These are phyloP conservation scores for Leptogaster cylindrica DNA, from an alignment of 2,888 invertebrate species.

Conservation along the genomic window DNA sequence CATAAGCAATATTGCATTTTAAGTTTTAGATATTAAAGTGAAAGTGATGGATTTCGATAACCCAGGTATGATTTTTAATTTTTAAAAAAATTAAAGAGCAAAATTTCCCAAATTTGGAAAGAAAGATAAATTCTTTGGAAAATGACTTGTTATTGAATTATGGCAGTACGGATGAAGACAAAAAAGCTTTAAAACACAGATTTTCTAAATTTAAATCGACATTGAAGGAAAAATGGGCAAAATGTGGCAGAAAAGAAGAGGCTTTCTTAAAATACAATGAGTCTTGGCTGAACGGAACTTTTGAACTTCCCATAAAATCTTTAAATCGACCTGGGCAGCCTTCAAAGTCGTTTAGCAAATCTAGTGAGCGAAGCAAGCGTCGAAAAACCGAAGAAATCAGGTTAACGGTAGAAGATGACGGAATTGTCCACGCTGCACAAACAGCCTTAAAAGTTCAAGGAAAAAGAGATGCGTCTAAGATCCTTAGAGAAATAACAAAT, in stretches of 20 bases:
- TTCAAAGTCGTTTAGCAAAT: background rate
- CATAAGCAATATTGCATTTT: too few species aligned
- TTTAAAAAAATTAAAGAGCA: too few species aligned
- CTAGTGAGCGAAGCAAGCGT: background rate
- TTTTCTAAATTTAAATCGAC: background rate
- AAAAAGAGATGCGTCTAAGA: background rate
- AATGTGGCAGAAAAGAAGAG: background rate
- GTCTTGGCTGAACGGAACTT: background rate
- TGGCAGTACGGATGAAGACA: too few species aligned
- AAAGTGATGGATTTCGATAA: too few species aligned
- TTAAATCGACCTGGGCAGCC: background rate
- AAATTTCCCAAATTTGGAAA: too few species aligned
- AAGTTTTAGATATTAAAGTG: too few species aligned
- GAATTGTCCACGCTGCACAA: background rate
- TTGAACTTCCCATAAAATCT: background rate
- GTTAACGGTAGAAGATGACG: background rate
- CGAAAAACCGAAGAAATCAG: background rate
- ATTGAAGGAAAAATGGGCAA: constrained; percentile 2
- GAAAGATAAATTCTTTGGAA: too few species aligned
- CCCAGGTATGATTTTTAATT: too few species aligned
- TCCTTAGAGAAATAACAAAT: background rate
- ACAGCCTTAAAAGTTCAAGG: background rate
- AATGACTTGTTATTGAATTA: too few species aligned
- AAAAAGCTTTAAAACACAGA: too few species aligned
- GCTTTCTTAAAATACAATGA: constrained; percentile 1